Evolutionary conservation across 2,797 vertebrate genomes (phyloP).

Genomic region (Phataginus tetradactyla): DNA sequence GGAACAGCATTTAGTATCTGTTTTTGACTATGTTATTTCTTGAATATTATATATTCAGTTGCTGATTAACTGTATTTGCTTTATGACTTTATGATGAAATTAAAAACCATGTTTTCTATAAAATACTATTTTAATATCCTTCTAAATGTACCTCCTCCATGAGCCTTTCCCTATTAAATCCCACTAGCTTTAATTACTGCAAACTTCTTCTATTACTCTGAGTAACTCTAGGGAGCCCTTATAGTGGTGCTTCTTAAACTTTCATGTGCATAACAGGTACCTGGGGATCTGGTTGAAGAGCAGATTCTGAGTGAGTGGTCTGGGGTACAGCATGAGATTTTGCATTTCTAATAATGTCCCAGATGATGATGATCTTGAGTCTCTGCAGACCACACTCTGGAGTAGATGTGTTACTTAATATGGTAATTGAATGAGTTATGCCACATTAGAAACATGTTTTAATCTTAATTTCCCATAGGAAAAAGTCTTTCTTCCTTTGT

Average conservation of each 20-base stretch:
- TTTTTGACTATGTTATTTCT: slow-evolving; percentile 42
- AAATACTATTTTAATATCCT: slow-evolving; percentile 55
- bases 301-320: slow-evolving; percentile 15
- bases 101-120: slow-evolving; percentile 7
- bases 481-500: slow-evolving; percentile 26
- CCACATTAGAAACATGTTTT: slow-evolving; percentile 23
- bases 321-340: not conserved
- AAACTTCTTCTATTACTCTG: not conserved
- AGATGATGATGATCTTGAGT: not conserved
- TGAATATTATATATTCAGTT: slow-evolving; percentile 52
- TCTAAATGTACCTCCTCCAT: not conserved
- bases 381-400: not conserved
- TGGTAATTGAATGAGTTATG: slow-evolving; percentile 23
- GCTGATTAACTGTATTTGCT: slow-evolving; percentile 1
- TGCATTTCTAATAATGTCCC: slow-evolving; percentile 10
- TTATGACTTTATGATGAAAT: slow-evolving; percentile 24
- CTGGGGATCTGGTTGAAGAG: not conserved
- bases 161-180: slow-evolving; percentile 47
- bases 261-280: not conserved
- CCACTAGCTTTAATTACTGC: slow-evolving; percentile 32
- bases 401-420: slow-evolving; percentile 27
- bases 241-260: slow-evolving; percentile 24
- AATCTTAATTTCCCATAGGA: slow-evolving; percentile 42
- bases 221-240: slow-evolving; percentile 31
- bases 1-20: slow-evolving; percentile 16